These are phyloP conservation scores for Himalopsyche tibetana DNA, from an alignment of 2,888 invertebrate species.

Conservation along the genomic window DNA sequence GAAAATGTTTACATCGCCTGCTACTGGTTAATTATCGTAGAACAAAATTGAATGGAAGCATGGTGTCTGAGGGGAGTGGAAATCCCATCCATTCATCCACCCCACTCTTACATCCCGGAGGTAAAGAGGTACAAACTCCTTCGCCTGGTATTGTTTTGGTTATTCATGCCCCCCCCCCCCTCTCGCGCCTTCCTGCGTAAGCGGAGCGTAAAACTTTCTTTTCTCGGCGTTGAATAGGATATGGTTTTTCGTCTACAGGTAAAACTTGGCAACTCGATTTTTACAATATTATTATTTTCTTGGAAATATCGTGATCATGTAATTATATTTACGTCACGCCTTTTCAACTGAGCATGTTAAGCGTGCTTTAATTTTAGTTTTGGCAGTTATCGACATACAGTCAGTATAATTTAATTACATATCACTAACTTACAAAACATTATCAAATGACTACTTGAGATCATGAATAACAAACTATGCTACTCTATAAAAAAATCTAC, in stretches of 20 bases:
- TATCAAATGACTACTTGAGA: too few relatives aligned
- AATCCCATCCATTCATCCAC: constrained; percentile 24
- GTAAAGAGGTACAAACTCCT: constrained; percentile 26
- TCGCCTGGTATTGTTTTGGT: constrained; percentile 12
- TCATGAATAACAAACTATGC: too few relatives aligned
- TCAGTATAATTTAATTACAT: too few relatives aligned
- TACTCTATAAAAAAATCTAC: too few relatives aligned
- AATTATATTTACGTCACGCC: too few relatives aligned
- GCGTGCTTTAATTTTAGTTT: too few relatives aligned
- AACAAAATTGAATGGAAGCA: background rate
- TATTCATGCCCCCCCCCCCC: constrained; percentile 32
- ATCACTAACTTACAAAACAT: too few relatives aligned
- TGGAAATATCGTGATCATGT: too few relatives aligned
- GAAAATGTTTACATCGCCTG: constrained; percentile 18
- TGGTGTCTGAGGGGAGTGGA: background rate
- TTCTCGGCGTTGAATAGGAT: constrained; percentile 61
- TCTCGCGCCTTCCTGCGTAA: constrained; percentile 53
- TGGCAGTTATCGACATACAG: too few relatives aligned
- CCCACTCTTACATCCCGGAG: constrained; percentile 36
- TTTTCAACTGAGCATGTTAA: too few relatives aligned
- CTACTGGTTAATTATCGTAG: background rate
- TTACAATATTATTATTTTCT: too few relatives aligned
- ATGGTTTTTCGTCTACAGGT: constrained; percentile 48
- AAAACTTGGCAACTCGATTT: constrained; percentile 27
- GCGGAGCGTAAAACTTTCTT: constrained; percentile 63